A percentile compares a stretch with the other conserved stretches of the same genome.
Conservation (phyloP, 2,113 vertebrate genomes). For the Oriolus oriolus region DNA sequence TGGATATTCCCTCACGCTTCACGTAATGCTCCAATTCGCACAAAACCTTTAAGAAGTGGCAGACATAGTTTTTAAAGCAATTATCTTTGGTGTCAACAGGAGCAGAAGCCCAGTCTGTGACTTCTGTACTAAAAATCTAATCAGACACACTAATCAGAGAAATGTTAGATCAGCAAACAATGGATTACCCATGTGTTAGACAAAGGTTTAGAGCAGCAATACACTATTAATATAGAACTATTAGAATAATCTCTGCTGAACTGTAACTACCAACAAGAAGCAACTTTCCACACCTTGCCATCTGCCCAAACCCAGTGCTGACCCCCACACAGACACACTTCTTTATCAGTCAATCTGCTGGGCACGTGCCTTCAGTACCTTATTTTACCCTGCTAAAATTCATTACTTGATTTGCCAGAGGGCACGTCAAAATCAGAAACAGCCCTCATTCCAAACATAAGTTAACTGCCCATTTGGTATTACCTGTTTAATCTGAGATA, state of each 20-base stretch:
- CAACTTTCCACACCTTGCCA: neutral
- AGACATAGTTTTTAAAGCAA: neutral
- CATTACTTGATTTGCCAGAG: neutral
- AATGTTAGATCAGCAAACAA: neutral
- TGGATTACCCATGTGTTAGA: neutral
- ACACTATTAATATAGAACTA: neutral
- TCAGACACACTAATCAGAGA: neutral
- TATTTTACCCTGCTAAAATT: neutral
- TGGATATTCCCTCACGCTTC: neutral
- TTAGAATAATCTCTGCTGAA: neutral
- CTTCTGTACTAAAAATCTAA: neutral
- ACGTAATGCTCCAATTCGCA: neutral
- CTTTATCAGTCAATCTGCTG: neutral
- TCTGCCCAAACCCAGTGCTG: neutral
- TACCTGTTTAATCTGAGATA: constrained; percentile 96
- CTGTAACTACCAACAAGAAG: neutral
- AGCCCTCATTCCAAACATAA: neutral
- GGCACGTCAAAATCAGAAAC: neutral
- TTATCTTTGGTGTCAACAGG: neutral
- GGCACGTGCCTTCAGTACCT: fast-evolving
- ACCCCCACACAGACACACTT: neutral
- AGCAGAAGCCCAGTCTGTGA: neutral
- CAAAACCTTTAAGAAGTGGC: neutral
- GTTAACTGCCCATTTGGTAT: neutral
- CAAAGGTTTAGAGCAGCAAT: neutral